Evolutionary conservation across 2,888 invertebrate genomes (phyloP).

Genomic region (Lutraria lutraria): DNA sequence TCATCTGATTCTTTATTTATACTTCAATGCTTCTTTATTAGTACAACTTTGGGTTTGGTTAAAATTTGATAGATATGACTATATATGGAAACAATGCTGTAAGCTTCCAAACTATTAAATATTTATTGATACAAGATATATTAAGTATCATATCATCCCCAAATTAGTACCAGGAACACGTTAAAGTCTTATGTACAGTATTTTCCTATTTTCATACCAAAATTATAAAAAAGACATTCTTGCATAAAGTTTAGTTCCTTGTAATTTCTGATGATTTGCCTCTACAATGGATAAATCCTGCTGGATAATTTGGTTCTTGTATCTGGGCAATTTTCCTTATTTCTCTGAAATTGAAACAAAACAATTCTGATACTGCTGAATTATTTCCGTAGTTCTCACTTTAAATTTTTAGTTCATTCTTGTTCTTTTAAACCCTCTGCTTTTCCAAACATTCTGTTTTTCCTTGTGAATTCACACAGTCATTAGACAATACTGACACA

Average conservation of each 20-base stretch:
- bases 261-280: neutral
- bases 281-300: neutral
- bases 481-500: too few species aligned
- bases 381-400: neutral
- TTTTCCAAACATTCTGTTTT: neutral
- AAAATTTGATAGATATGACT: neutral
- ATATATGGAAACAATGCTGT: neutral
- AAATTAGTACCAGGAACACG: neutral
- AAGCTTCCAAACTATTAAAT: neutral
- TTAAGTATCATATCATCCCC: neutral
- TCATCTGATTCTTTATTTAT: too few species aligned
- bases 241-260: neutral
- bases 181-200: neutral
- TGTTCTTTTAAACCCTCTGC: neutral
- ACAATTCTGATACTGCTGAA: neutral
- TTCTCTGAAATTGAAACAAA: neutral
- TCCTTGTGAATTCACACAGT: neutral
- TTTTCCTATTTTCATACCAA: neutral
- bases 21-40: too few species aligned
- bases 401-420: neutral
- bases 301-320: neutral
- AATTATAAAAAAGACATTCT: neutral
- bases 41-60: neutral
- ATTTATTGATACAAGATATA: neutral
- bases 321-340: neutral